Conservation (phyloP, 2,888 invertebrate species). For the Eumerus sabulonum region DNA sequence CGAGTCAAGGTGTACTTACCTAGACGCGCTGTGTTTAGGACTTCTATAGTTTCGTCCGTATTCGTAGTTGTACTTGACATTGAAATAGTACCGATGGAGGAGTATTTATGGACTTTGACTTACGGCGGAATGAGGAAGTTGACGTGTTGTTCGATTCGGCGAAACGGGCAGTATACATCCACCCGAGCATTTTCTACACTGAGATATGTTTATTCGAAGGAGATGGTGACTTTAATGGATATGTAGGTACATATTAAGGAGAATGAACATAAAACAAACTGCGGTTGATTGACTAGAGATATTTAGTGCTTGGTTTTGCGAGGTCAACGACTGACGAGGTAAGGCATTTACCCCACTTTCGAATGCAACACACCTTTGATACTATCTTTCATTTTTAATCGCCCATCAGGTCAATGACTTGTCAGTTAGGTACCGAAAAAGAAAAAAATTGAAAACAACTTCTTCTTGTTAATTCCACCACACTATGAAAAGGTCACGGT, state of each 20-base stretch:
- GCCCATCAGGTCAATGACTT: too few relatives aligned
- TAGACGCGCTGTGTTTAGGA: conserved; percentile 34
- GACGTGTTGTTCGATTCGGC: conserved; percentile 55
- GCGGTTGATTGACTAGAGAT: too few relatives aligned
- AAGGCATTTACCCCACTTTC: too few relatives aligned
- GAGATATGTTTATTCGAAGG: conserved; percentile 16
- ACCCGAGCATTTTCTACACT: conserved; percentile 28
- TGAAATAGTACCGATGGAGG: conserved; percentile 61
- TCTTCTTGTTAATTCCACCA: too few relatives aligned
- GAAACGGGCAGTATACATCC: conserved; percentile 17
- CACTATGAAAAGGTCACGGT: conserved; percentile 13
- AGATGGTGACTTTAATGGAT: conserved; percentile 42
- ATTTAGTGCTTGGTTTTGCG: too few relatives aligned
- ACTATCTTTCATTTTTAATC: too few relatives aligned
- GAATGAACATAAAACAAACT: too few relatives aligned
- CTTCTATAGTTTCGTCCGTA: conserved; percentile 3
- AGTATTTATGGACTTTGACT: conserved; percentile 57
- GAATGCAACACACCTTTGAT: too few relatives aligned
- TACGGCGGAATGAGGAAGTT: conserved; percentile 61
- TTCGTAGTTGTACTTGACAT: conserved; percentile 61
- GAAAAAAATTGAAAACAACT: too few relatives aligned
- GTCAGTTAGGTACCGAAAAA: too few relatives aligned
- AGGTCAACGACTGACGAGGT: too few relatives aligned
- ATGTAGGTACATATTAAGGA: conserved; percentile 6
- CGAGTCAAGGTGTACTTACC: conserved; percentile 27